Evolutionary conservation across 2,888 invertebrate genomes (phyloP).

Genomic region (Erynnis tages): DNA sequence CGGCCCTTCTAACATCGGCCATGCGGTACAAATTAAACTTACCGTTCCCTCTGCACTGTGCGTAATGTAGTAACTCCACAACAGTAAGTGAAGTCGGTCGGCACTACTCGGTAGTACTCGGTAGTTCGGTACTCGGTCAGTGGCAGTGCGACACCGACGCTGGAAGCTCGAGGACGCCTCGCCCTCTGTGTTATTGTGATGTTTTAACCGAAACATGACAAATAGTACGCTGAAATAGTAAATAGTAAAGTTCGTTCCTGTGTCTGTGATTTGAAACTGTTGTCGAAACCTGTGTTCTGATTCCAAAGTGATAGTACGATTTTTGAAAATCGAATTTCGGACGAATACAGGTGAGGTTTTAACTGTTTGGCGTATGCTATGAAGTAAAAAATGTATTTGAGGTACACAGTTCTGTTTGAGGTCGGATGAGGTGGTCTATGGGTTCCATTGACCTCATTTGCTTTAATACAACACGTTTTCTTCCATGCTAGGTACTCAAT

Average conservation of each 20-base stretch:
- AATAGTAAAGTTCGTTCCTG: slow-evolving; percentile 38
- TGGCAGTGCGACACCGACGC: slow-evolving; percentile 59
- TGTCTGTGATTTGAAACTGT: slow-evolving; percentile 49
- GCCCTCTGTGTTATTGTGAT: slow-evolving; percentile 58
- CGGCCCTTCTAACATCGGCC: no score
- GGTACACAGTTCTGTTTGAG: no score
- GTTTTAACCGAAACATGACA: slow-evolving; percentile 60
- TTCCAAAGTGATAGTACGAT: not conserved
- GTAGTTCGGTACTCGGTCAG: slow-evolving; percentile 6
- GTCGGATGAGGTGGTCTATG: no score
- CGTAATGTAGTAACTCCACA: not conserved
- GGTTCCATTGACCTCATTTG: no score
- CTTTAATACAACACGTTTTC: no score
- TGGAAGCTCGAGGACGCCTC: slow-evolving; percentile 42
- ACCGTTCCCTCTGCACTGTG: not conserved
- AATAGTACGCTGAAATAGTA: slow-evolving; percentile 46
- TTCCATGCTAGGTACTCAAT: no score
- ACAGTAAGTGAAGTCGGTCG: not conserved
- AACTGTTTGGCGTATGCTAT: not conserved
- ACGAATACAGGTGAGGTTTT: slow-evolving; percentile 14
- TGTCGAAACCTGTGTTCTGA: slow-evolving; percentile 22
- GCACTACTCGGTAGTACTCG: no score
- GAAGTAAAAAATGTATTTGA: no score
- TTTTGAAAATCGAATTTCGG: slow-evolving; percentile 1
- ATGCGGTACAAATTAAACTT: not conserved